Conservation (phyloP, 2,888 invertebrate genomes). For the Clanis bilineata region DNA sequence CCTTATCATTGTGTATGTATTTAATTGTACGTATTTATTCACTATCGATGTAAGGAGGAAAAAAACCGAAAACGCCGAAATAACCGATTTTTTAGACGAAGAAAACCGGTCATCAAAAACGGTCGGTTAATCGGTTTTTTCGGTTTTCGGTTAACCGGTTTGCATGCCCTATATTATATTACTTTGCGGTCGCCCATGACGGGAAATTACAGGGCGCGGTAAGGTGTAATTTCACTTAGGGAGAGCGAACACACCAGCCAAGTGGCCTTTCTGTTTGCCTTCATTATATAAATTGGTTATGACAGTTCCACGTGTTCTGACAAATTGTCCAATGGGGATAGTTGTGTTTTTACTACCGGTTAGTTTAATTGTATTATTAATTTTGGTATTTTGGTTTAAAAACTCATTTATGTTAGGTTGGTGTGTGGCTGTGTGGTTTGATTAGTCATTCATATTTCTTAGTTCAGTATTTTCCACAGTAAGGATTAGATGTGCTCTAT, state of each 20-base stretch:
- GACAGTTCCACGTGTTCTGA: not conserved
- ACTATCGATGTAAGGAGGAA: no score
- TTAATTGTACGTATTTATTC: no score
- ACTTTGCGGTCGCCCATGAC: constrained; percentile 28
- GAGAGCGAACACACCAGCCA: constrained; percentile 7
- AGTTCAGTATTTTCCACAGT: no score
- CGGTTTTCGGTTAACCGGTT: no score
- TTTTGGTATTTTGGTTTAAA: not conserved
- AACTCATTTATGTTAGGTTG: no score
- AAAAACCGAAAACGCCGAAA: no score
- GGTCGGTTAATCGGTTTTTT: no score
- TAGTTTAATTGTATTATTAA: not conserved
- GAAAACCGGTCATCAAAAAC: no score
- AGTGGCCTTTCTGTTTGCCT: constrained; percentile 17
- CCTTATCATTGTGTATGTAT: no score
- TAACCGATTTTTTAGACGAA: no score
- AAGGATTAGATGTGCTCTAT: no score
- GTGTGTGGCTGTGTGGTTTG: no score
- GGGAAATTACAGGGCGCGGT: constrained; percentile 38
- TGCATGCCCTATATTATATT: constrained; percentile 15
- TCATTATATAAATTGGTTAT: constrained; percentile 1
- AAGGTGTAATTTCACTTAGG: constrained; percentile 32
- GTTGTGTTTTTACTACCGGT: not conserved
- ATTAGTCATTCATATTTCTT: not conserved
- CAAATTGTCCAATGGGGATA: not conserved